phyloP scores from a whole-genome alignment of 2,888 invertebrate genomes.

The Monochamus alternatus region DNA sequence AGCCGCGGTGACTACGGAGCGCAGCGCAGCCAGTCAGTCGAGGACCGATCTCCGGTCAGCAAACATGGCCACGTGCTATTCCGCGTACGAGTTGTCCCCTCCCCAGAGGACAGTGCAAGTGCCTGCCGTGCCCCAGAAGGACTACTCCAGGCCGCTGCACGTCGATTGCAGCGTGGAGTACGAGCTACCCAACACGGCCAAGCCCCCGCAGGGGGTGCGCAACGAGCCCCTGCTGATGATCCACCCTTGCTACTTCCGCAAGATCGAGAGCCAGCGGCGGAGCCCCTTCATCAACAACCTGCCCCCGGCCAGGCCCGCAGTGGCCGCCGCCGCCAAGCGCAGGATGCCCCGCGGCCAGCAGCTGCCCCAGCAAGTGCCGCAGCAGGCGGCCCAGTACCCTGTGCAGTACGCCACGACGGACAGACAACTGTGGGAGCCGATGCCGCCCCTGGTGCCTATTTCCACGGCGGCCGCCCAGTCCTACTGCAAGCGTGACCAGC shows the following conservation, averaged over 20 bases:
- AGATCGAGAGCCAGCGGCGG: constrained; percentile 87
- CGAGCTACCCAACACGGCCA: constrained; percentile 91
- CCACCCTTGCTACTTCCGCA: constrained; percentile 90
- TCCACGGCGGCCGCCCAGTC: constrained; percentile 61
- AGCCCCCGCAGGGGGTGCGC: constrained; percentile 87
- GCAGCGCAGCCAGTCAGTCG: constrained; percentile 61
- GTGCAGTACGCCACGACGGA: constrained; percentile 58
- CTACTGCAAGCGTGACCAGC: constrained; percentile 65
- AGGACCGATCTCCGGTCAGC: constrained; percentile 65
- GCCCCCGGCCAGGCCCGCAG: constrained; percentile 70
- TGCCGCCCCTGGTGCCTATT: constrained; percentile 68
- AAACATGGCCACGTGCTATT: constrained; percentile 68
- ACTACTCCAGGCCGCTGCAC: constrained; percentile 89
- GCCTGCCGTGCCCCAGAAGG: constrained; percentile 81
- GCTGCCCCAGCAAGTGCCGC: constrained; percentile 66
- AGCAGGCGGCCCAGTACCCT: constrained; percentile 66
- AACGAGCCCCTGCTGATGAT: constrained; percentile 91
- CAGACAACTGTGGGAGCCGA: constrained; percentile 65
- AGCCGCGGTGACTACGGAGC: constrained; percentile 46
- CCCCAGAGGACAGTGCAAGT: constrained; percentile 69
- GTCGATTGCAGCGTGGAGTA: constrained; percentile 94
- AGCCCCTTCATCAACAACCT: constrained; percentile 90
- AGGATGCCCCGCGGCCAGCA: constrained; percentile 60
- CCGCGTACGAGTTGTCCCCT: constrained; percentile 67
- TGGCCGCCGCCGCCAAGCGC: constrained; percentile 58